phyloP scores from a whole-genome alignment of 2,888 invertebrate species.

The Tenthredo mesomela region DNA sequence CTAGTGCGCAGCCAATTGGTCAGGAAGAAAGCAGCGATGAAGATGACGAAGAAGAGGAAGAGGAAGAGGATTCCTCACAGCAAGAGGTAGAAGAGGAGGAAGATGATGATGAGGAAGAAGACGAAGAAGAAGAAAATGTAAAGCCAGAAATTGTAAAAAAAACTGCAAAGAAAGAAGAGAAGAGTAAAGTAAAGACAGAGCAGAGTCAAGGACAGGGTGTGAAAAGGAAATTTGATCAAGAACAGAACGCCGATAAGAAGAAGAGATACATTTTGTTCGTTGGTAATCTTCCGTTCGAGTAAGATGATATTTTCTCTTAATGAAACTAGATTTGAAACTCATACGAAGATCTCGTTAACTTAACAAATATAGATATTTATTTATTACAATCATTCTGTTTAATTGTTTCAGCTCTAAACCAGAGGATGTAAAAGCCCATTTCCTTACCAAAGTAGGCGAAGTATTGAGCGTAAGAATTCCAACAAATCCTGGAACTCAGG shows the following conservation, averaged over 20 bases:
- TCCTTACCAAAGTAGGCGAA: slow-evolving; percentile 75
- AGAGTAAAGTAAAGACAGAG: background rate
- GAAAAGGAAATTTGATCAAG: slow-evolving; percentile 19
- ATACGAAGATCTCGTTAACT: background rate
- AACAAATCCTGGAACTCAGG: slow-evolving; percentile 67
- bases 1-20: slow-evolving; percentile 49
- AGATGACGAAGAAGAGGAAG: slow-evolving; percentile 51
- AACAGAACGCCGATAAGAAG: slow-evolving; percentile 60
- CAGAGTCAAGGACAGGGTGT: slow-evolving; percentile 17
- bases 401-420: slow-evolving; percentile 67
- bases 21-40: slow-evolving; percentile 51
- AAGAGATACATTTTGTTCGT: slow-evolving; percentile 77
- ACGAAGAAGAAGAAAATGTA: slow-evolving; percentile 5
- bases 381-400: too few relatives aligned
- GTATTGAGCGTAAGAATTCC: slow-evolving; percentile 76
- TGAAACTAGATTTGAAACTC: background rate
- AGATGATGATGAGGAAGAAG: slow-evolving; percentile 24
- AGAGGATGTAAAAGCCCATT: slow-evolving; percentile 77
- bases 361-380: too few relatives aligned
- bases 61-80: slow-evolving; percentile 19
- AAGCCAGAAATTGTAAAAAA: slow-evolving; percentile 35
- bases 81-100: slow-evolving; percentile 40
- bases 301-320: slow-evolving; percentile 56
- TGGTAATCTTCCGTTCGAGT: slow-evolving; percentile 78
- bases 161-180: slow-evolving; percentile 29